Evolutionary conservation across 1,140 invertebrate genomes (phyloP).

Genomic region (Drosophila ercepeae): DNA sequence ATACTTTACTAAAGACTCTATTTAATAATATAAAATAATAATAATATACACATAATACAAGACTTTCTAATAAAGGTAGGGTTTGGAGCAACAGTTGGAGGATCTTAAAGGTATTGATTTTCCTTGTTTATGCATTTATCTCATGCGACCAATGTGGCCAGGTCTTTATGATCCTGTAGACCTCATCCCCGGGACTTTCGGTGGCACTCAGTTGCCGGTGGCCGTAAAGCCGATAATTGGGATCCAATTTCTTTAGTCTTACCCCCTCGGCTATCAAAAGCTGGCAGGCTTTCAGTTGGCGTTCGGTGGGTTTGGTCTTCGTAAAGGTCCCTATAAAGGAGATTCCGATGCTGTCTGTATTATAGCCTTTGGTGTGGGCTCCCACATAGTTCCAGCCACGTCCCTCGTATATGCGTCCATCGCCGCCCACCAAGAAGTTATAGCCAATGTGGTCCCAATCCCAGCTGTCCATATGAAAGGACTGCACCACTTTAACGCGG

Average conservation of each 20-base stretch:
- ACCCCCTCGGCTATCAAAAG: conserved; percentile 87
- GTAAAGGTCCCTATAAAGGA: conserved; percentile 89
- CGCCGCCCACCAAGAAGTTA: conserved; percentile 89
- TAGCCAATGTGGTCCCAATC: conserved; percentile 87
- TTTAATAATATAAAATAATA: too few species aligned
- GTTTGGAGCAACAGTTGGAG: background rate
- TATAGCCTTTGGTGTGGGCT: conserved; percentile 87
- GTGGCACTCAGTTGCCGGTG: conserved; percentile 87
- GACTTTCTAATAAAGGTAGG: background rate
- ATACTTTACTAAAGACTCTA: background rate
- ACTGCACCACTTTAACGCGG: conserved; percentile 87
- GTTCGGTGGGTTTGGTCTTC: conserved; percentile 84
- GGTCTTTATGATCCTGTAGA: conserved; percentile 86
- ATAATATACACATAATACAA: conserved; percentile 1
- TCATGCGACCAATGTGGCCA: conserved; percentile 85
- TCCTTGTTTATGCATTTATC: conserved; percentile 1
- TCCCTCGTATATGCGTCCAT: conserved; percentile 87
- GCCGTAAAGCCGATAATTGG: conserved; percentile 86
- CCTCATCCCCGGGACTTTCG: conserved; percentile 86
- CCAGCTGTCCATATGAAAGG: conserved; percentile 89
- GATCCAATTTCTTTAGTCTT: conserved; percentile 84
- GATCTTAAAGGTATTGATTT: background rate
- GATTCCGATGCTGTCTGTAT: conserved; percentile 86
- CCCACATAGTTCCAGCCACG: conserved; percentile 87
- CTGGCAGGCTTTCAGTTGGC: conserved; percentile 86